phyloP scores from a whole-genome alignment of 1,140 invertebrate species.

The Drosophila setifemur region DNA sequence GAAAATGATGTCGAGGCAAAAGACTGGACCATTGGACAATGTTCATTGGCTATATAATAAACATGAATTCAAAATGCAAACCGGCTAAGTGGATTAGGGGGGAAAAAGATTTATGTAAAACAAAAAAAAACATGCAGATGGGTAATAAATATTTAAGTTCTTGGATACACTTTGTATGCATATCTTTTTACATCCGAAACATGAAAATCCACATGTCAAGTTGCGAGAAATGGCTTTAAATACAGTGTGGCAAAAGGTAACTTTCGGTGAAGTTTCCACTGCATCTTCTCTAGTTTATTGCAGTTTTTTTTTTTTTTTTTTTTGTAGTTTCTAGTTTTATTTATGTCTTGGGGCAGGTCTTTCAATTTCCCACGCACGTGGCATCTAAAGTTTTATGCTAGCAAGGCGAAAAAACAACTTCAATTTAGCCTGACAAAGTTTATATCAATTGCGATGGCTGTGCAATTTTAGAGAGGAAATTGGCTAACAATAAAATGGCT shows the following conservation, averaged over 20 bases:
- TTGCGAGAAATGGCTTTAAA: background rate
- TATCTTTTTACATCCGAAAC: too few relatives aligned
- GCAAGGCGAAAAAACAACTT: background rate
- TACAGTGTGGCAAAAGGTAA: too few relatives aligned
- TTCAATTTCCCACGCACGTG: slow-evolving; percentile 24
- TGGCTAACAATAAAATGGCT: slow-evolving; percentile 10
- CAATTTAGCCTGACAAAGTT: slow-evolving; percentile 12
- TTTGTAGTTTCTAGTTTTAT: background rate
- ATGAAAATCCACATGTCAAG: too few relatives aligned
- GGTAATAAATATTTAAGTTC: too few relatives aligned
- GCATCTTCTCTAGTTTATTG: slow-evolving; percentile 2
- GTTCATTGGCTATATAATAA: background rate
- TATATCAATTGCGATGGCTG: slow-evolving; percentile 7
- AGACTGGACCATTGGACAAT: background rate
- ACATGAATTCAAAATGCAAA: background rate
- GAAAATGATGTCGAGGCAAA: slow-evolving; percentile 2
- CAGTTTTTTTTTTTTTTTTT: background rate
- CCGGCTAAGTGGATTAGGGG: background rate
- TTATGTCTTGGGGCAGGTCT: background rate
- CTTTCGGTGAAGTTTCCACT: too few relatives aligned
- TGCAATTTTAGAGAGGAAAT: background rate
- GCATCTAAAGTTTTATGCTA: slow-evolving; percentile 14
- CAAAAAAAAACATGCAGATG: too few relatives aligned
- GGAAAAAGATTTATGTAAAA: too few relatives aligned
- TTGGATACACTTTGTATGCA: too few relatives aligned